Conservation (phyloP, 2,113 vertebrate genomes). For the Odobenus rosmarus region DNA sequence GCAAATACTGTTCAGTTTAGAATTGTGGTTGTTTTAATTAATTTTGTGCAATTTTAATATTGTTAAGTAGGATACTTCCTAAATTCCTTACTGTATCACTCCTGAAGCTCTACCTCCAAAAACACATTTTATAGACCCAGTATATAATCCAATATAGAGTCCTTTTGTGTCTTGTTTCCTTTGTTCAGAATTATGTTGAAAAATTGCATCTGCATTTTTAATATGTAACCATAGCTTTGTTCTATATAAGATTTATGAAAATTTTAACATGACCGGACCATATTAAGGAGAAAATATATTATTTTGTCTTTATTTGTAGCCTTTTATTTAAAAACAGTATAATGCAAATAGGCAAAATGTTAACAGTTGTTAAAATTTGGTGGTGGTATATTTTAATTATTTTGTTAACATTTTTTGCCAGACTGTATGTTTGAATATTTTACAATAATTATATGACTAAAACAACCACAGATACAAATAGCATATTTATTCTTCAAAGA, state of each 20-base stretch:
- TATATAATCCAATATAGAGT: background rate
- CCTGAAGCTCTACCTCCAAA: background rate
- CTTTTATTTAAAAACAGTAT: background rate
- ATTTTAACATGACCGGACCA: background rate
- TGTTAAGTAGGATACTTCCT: background rate
- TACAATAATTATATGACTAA: background rate
- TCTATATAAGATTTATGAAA: background rate
- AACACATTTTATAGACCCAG: background rate
- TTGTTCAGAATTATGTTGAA: background rate
- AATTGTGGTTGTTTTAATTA: background rate
- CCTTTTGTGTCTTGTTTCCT: background rate
- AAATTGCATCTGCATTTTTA: background rate
- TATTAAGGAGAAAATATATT: background rate
- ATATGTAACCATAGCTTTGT: background rate
- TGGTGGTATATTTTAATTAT: background rate
- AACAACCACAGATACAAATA: background rate
- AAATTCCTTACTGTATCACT: background rate
- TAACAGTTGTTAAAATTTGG: background rate
- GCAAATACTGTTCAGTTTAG: background rate
- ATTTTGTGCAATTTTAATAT: background rate
- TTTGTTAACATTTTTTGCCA: background rate
- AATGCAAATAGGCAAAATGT: background rate
- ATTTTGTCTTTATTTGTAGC: background rate
- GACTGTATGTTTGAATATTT: background rate
- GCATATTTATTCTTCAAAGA: background rate